These are phyloP conservation scores for Lepidochitona cinerea DNA, from an alignment of 2,888 invertebrate genomes.

Conservation along the genomic window DNA sequence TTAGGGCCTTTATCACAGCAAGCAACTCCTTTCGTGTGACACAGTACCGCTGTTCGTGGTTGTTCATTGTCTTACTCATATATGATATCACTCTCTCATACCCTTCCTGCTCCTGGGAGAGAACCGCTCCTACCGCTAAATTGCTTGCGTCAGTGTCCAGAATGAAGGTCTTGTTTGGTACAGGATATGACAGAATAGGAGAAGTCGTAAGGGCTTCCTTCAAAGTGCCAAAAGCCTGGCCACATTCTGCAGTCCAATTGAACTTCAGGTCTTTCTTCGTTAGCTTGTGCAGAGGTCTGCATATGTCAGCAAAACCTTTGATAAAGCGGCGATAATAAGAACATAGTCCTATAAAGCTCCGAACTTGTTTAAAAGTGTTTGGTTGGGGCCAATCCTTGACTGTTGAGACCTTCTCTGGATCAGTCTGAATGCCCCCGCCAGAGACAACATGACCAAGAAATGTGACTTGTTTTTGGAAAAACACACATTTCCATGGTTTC, in stretches of 20 bases:
- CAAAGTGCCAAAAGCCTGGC: not conserved
- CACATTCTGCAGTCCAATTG: not conserved
- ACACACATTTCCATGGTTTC: too few relatives aligned
- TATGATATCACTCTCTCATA: not conserved
- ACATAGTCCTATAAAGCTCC: not conserved
- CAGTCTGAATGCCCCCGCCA: too few relatives aligned
- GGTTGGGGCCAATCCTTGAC: not conserved
- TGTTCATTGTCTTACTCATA: not conserved
- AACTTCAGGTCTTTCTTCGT: not conserved
- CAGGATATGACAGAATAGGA: not conserved
- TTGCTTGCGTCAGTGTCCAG: not conserved
- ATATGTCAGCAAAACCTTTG: not conserved
- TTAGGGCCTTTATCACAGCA: too few relatives aligned
- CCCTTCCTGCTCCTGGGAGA: not conserved
- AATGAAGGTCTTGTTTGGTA: not conserved
- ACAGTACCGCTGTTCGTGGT: not conserved
- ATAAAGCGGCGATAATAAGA: not conserved
- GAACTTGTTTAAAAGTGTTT: not conserved
- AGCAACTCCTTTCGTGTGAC: not conserved
- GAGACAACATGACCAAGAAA: too few relatives aligned
- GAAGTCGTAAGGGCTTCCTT: not conserved
- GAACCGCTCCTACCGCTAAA: not conserved
- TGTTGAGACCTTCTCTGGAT: constrained; percentile 9
- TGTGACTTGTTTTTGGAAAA: too few relatives aligned
- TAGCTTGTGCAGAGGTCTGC: not conserved